Evolutionary conservation across 2,888 invertebrate genomes (phyloP), one percentile per base, ranked within the genome.

Genomic region (Sinodicranocentrus sp.): DNA sequence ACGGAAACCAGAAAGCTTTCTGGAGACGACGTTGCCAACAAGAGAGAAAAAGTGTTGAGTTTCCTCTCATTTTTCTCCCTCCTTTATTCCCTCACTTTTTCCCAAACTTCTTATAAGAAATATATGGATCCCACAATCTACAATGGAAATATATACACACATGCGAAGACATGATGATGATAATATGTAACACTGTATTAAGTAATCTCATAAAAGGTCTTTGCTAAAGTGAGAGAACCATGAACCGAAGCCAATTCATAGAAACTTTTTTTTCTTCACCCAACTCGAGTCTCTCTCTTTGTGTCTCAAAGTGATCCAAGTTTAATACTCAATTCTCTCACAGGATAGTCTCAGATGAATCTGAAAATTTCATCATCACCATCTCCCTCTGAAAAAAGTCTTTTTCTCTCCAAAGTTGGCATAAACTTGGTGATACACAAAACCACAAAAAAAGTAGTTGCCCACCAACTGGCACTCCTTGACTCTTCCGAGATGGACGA

Each of bases 121-220:
- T 57, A 19, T 15, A 57, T 25, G 25, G n/a, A 25, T 25, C 1
- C 19, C 2, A 54, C 54, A 57, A 25, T 15, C 1, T 57, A 25
- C 23, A n/a, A n/a, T n/a, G n/a, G n/a, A n/a, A n/a, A n/a, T n/a
- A n/a, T n/a, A n/a, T n/a, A n/a, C n/a, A n/a, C n/a, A n/a, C n/a
- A n/a, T n/a, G n/a, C 5, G 19, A 25, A 13, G 57, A 1, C 1
- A 10, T 23, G 25, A 10, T 39, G 5, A 5, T 39, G 13, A 39
- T 25, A 23, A 8, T 8, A 23, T 57, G 57, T 57, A 57, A 57
- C 23, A 57, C 10, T 57, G 33, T 72, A 72, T 72, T 39, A 59
- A 61, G 73, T 73, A 73, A 73, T 73, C 73, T 73, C 28, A 63
- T 73, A 61, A 73, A 73, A 61, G 44, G 73, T 73, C 73, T 28